Base-by-base conservation (phyloP, 37 sponge, comb jelly and placozoan genomes). In the Dysidea cf. avara region DNA sequence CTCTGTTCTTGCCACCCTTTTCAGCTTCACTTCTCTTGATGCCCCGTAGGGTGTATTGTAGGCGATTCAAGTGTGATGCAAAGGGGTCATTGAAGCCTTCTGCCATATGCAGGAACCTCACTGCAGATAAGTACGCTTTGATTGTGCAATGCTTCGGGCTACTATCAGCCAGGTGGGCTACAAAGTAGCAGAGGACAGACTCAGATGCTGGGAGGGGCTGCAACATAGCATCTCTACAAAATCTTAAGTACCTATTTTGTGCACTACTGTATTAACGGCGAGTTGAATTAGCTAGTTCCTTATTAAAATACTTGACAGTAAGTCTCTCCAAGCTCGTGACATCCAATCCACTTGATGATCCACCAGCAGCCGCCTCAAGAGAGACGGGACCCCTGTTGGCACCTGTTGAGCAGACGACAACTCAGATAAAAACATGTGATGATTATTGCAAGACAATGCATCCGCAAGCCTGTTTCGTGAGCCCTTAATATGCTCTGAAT, bases 161-260 rank as follows among this genome's bases (percentile, higher is more conserved):
- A 24, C 12, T 58, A 3, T 30, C 20, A 25, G 58, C 72, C 38
- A 71, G 16, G 1, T 24, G 46, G 1, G 72, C 13, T 39, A 56
- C 72, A 55, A 71, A 71, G 26, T 20, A n/a, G 22, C 72, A 71
- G 21, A 54, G n/a, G n/a, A n/a, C n/a, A n/a, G n/a, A n/a, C n/a
- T n/a, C n/a, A n/a, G n/a, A n/a, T n/a, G n/a, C n/a, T n/a, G n/a
- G n/a, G n/a, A n/a, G n/a, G n/a, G n/a, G n/a, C n/a, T n/a, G n/a
- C n/a, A n/a, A n/a, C n/a, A 24, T 34, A 25, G n/a, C 21, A 39
- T 13, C 26, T 40, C 39, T 24, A 21, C 72, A 71, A 37, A 56
- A 55, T 2, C 43, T 12, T n/a, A 71, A 30, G 39, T 71, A 71
- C 31, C 57, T 30, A 25, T 12, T 35, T 58, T 71, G 72, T 5